phyloP scores from a whole-genome alignment of 2,113 vertebrate species.

The Platycercus adscitus region DNA sequence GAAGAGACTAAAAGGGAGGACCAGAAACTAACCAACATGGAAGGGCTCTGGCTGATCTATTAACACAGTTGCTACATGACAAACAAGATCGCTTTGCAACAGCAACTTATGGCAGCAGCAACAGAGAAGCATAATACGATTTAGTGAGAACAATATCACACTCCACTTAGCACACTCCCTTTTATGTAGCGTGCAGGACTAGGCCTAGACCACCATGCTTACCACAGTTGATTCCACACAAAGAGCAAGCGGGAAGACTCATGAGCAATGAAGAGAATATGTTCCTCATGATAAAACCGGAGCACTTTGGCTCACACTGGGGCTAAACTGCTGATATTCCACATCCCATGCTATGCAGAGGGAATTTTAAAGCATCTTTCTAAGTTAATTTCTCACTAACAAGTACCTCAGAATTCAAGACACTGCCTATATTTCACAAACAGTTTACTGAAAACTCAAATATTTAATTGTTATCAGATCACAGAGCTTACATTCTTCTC shows the following conservation, averaged over 20 bases:
- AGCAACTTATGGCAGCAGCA: neutral
- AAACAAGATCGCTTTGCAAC: neutral
- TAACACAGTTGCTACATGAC: neutral
- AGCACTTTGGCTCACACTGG: neutral
- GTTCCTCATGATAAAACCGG: conserved; percentile 18
- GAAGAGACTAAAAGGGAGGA: neutral
- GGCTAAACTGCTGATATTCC: conserved; percentile 26
- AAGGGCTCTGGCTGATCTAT: neutral
- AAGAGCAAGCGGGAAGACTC: neutral
- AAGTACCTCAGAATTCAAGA: conserved; percentile 52
- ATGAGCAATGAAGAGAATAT: neutral
- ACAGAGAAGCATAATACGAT: neutral
- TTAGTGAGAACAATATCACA: neutral
- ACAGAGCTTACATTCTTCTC: neutral
- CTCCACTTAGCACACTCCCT: neutral
- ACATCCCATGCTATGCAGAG: neutral
- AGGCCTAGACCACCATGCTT: neutral
- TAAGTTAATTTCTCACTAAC: conserved; percentile 66
- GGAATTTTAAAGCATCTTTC: conserved; percentile 63
- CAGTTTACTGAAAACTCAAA: conserved; percentile 54
- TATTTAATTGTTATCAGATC: conserved; percentile 48
- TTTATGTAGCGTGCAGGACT: neutral
- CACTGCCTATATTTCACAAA: conserved; percentile 45
- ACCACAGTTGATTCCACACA: neutral
- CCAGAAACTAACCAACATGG: neutral